A percentile compares a stretch with the other conserved stretches of the same genome.
Conservation (phyloP, 2,888 invertebrate genomes). For the Orthonychiurus folsomi region DNA sequence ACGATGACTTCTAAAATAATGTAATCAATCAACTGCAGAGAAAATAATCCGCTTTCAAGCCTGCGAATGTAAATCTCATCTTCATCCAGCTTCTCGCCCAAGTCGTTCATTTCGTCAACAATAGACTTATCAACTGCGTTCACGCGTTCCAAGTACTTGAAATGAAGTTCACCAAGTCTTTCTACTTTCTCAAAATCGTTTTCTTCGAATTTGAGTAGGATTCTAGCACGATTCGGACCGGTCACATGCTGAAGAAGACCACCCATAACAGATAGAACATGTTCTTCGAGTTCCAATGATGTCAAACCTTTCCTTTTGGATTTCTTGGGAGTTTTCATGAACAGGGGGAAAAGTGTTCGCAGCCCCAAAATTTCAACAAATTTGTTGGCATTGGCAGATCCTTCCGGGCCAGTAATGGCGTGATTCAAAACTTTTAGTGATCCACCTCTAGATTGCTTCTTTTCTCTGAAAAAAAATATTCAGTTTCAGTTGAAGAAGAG, state of each 20-base stretch:
- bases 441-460: slow-evolving; percentile 91
- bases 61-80: slow-evolving; percentile 81
- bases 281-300: slow-evolving; percentile 87
- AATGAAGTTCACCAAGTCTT: slow-evolving; percentile 86
- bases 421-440: slow-evolving; percentile 96
- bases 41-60: slow-evolving; percentile 90
- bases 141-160: slow-evolving; percentile 91
- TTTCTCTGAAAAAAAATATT: slow-evolving; percentile 56
- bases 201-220: slow-evolving; percentile 92
- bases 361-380: slow-evolving; percentile 96
- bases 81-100: slow-evolving; percentile 62
- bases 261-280: slow-evolving; percentile 84
- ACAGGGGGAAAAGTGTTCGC: slow-evolving; percentile 91
- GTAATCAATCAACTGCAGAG: slow-evolving; percentile 87
- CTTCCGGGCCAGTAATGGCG: slow-evolving; percentile 87
- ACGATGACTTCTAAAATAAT: slow-evolving; percentile 51
- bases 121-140: slow-evolving; percentile 68
- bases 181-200: slow-evolving; percentile 98
- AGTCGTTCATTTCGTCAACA: slow-evolving; percentile 57
- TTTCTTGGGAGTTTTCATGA: slow-evolving; percentile 96
- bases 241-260: slow-evolving; percentile 88
- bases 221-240: slow-evolving; percentile 77
- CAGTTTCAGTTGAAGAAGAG: background rate
- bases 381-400: slow-evolving; percentile 91
- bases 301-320: slow-evolving; percentile 67